These are phyloP conservation scores for Saguinus midas DNA, from an alignment of 2,113 vertebrate species.

Conservation along the genomic window DNA sequence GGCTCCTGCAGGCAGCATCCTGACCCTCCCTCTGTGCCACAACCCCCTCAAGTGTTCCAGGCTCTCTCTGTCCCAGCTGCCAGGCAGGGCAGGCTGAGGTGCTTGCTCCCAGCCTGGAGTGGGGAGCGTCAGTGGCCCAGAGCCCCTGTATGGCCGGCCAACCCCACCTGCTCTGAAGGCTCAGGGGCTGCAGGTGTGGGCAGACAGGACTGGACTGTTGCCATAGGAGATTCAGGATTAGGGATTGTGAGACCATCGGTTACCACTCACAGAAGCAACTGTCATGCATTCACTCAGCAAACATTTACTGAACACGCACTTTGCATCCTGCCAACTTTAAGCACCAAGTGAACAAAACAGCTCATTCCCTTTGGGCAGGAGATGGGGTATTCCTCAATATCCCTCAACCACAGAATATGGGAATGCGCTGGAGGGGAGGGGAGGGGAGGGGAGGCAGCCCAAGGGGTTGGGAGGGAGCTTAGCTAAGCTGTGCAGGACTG, in stretches of 20 bases:
- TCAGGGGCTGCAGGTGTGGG: background rate
- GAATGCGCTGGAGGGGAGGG: background rate
- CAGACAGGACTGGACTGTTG: fast-evolving
- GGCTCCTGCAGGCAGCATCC: background rate
- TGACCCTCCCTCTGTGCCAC: background rate
- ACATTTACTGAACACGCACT: fast-evolving
- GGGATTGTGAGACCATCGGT: background rate
- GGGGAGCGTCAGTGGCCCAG: background rate
- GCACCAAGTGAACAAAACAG: background rate
- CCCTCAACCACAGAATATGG: fast-evolving
- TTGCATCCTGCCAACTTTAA: background rate
- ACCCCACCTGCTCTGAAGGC: background rate
- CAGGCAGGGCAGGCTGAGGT: background rate
- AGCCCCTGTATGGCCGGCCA: background rate
- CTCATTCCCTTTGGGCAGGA: background rate
- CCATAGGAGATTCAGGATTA: no score
- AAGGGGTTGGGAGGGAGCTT: background rate
- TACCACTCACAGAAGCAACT: fast-evolving
- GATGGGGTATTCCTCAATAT: background rate
- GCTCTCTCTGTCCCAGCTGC: background rate
- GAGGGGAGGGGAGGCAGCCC: fast-evolving
- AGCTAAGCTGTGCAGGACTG: background rate
- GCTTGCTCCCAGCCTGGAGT: background rate
- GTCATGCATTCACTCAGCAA: fast-evolving
- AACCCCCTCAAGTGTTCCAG: background rate